Base-by-base conservation (phyloP, 2,888 invertebrate genomes). In the Odontocerum albicorne region DNA sequence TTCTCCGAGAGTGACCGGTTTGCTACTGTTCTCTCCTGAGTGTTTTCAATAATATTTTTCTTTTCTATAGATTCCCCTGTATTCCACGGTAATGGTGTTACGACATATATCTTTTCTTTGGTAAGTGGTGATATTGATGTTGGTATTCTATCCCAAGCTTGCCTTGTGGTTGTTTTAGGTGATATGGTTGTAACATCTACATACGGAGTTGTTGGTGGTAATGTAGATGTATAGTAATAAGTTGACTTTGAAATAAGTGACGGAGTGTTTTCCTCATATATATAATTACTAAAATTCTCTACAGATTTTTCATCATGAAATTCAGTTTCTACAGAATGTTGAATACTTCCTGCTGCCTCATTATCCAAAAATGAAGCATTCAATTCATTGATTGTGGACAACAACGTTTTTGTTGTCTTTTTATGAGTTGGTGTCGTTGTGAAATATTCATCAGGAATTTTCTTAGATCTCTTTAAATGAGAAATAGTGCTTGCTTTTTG, bases 41-140 rank as follows among this genome's bases (percentile, higher is more conserved):
- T 13, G 6, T 7, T 15, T 4, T 16, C 6, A 15, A 38, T 38
- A 16, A 8, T 38, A 4, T 38, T 38, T 16, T 38, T 38, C 15
- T 16, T 7, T 15, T 38, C 38, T 38, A 4, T 13, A 15, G 38
- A 17, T n/a, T 13, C 16, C n/a, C 21, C 40, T 20, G 72, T 74
- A 60, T 67, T 71, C 73, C 78, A 77, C 13, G 87, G 81, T 65
- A 87, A 85, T 0, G 92, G 90, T 2, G 92, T 92, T 0, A 92
- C 90, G 1, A 92, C 88, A 63, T 90, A 90, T 0, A 91, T 82
- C 67, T 87, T 88, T 72, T 92, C 91, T 65, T 87, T 86, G 3
- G 88, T 88, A 54, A 84, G 71, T n/a, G 89, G 85, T 8, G 88
- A 87, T 66, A 88, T 85, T 13, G 87, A 84, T 1, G 88, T 82